Percentiles rank a stretch among this genome's conserved stretches.
phyloP scores from a whole-genome alignment of 1,140 invertebrate species.

The Drosophila oshimai region DNA sequence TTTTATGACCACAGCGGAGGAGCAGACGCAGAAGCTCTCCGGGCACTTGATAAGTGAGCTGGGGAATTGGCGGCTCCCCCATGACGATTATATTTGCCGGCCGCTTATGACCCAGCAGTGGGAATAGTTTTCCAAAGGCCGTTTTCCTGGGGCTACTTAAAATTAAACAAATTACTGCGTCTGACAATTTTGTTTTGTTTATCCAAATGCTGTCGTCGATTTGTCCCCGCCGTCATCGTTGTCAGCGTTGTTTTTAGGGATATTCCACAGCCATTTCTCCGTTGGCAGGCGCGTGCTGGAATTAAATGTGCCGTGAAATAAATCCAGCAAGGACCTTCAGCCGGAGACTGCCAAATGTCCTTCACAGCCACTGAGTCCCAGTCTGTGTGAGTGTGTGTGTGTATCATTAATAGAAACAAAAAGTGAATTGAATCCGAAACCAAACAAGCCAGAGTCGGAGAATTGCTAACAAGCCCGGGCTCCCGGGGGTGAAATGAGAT shows the following conservation, averaged over 20 bases:
- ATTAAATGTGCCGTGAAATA: conserved; percentile 80
- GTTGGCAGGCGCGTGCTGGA: conserved; percentile 61
- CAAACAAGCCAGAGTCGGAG: conserved; percentile 19
- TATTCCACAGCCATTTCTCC: conserved; percentile 8
- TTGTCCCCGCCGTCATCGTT: conserved; percentile 51
- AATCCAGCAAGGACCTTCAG: conserved; percentile 49
- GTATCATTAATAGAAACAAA: conserved; percentile 56
- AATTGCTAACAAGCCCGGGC: conserved; percentile 20
- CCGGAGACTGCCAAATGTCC: conserved; percentile 44
- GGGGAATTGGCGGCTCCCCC: conserved; percentile 33
- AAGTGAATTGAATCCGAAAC: conserved; percentile 58
- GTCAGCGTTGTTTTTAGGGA: conserved; percentile 35
- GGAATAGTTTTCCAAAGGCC: conserved; percentile 38
- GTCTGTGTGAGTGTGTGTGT: conserved; percentile 17
- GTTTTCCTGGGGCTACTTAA: conserved; percentile 63
- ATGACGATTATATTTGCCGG: conserved; percentile 38
- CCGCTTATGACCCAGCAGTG: conserved; percentile 18
- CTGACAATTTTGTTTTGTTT: conserved; percentile 33
- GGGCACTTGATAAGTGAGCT: conserved; percentile 67
- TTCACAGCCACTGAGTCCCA: conserved; percentile 23
- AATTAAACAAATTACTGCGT: conserved; percentile 75
- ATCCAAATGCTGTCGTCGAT: conserved; percentile 60
- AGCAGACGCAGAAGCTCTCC: conserved; percentile 51
- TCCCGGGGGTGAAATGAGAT: conserved; percentile 14
- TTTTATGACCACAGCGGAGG: conserved; percentile 69